Base-by-base conservation (phyloP, 2,113 vertebrate genomes). In the Tenebrosternarchus preto region DNA sequence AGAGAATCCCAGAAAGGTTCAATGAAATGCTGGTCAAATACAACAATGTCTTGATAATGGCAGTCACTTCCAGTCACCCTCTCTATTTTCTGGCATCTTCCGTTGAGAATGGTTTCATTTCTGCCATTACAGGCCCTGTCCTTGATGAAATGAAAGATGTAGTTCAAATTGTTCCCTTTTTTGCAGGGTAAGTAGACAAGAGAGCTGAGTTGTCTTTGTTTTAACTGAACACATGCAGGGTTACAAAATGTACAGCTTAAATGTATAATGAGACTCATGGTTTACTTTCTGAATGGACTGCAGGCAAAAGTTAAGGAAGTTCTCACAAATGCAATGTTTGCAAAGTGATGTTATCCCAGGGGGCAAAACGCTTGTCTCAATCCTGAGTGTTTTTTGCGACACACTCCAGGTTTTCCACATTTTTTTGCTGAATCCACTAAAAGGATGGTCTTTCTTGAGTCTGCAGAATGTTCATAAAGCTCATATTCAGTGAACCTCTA, bases 341-440 rank as follows among this genome's bases (percentile, higher is more conserved):
- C 11, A 9, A 8, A 71, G 4, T 78, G 82, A 72, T 84, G 73
- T 50, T 77, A n/a, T 77, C 78, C 20, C 59, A 76, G 82, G 72
- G 69, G 64, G 24, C 50, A 15, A 83, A 78, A 78, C 63, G 43
- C 43, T 50, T 50, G 43, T 12, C 59, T 82, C 69, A 83, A 22
- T 83, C 31, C 64, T 43, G 73, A 76, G 43, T 50, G n/a, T 29
- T 27, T 43, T 77, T 82, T 78, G 60, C 46, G 22, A 6, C 43
- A 63, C 71, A 50, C 43, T 11, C 12, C 43, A 50, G 33, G 33
- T 36, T 36, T 36, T 36, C 33, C 33, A n/a, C 6, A 36, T 64
- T 79, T 67, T 36, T 75, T 80, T n/a, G 69, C 78, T 33, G 80
- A 80, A 80, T 71, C 78, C 59, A 80, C 39, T 8, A 75, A 69